Base-by-base conservation (phyloP, 2,888 invertebrate genomes). In the Horisme vitalbata region DNA sequence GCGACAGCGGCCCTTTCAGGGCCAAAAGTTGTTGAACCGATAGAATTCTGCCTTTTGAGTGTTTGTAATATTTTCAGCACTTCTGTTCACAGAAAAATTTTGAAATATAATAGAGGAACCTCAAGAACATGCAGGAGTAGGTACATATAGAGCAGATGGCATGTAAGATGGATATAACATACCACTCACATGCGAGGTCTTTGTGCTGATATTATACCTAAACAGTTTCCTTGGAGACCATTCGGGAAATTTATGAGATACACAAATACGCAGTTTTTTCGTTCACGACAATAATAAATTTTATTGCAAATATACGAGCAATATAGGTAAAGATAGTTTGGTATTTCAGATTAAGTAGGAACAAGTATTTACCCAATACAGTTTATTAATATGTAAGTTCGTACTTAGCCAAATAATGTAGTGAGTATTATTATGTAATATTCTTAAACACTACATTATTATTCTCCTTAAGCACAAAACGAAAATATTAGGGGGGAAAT, bases 161-260 rank as follows among this genome's bases (percentile, higher is more conserved):
- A 52, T 51, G 53, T 51, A 56, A 58, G 52, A 51, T 12, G 32
- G 20, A 24, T 34, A 41, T 24, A 43, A 30, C 18, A 20, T 30
- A 39, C 50, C 49, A 64, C 65, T 69, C 62, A 60, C 60, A 57
- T 56, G 57, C 59, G 52, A 52, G 46, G 33, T 49, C 41, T 45
- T 45, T 48, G 36, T 41, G 38, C 45, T 41, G 38, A 44, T 45
- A 53, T 50, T 56, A 46, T 56, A 55, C 30, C 34, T 38, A 45
- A 38, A 45, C 45, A 34, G 53, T 55, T 52, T 53, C 31, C 46
- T 45, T 38, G 24, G 36, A 50, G 43, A 32, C 34, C 47, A 44
- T 51, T 35, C 28, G 34, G 41, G 38, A 50, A 56, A 52, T 48
- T 58, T 57, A 55, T 52, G 53, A 55, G 41, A 28, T 38, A 34